Percentiles rank a stretch among this genome's conserved stretches.
Evolutionary conservation across 2,113 vertebrate species (phyloP).

Genomic region (Loxodonta africana): DNA sequence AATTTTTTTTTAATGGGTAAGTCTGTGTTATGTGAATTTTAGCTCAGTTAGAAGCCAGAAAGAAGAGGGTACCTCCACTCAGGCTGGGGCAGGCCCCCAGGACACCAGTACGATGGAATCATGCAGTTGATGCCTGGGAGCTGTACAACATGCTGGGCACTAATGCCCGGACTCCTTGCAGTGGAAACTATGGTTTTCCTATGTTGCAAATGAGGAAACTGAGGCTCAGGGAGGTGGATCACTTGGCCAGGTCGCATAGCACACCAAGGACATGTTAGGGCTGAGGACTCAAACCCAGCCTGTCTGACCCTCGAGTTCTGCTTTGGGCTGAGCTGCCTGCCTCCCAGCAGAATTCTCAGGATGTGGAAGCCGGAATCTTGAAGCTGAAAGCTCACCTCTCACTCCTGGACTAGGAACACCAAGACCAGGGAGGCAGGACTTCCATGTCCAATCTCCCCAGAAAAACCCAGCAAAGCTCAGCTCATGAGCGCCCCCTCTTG

Average conservation of each 20-base stretch:
- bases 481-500: slow-evolving; percentile 38
- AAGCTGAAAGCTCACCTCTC: not conserved
- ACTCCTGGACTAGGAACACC: not conserved
- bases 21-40: not conserved
- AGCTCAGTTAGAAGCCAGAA: not conserved
- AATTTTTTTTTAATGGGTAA: not conserved
- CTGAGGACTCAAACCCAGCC: not conserved
- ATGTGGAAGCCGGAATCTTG: not conserved
- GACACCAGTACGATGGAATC: not conserved
- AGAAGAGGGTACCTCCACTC: not conserved
- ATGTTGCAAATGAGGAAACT: not conserved
- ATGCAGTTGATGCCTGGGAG: not conserved
- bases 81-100: not conserved
- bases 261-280: not conserved
- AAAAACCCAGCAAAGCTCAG: not conserved
- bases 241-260: not conserved
- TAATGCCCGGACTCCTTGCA: not conserved
- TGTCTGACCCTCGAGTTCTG: not conserved
- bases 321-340: not conserved
- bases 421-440: not conserved
- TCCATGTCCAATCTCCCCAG: not conserved
- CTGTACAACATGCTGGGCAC: not conserved
- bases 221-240: not conserved
- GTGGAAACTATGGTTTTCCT: not conserved
- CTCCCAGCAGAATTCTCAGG: not conserved